phyloP scores from a whole-genome alignment of 2,888 invertebrate species.

The Neocrepidodera transversa region DNA sequence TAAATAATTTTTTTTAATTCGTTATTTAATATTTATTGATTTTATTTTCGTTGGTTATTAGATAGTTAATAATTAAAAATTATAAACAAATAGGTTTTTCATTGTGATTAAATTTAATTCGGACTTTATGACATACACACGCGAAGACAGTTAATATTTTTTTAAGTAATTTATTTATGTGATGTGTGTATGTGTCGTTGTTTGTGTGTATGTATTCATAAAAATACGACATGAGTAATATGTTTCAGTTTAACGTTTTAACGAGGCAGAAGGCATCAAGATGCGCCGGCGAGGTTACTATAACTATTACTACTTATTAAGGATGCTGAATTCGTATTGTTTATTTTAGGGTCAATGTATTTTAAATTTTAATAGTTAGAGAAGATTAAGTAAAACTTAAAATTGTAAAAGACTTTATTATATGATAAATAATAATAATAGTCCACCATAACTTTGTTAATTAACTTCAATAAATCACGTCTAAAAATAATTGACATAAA shows the following conservation, averaged over 20 bases:
- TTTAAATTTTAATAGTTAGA: background rate
- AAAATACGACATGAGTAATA: constrained; percentile 13
- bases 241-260: constrained; percentile 11
- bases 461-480: no score
- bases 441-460: no score
- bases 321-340: constrained; percentile 14
- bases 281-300: constrained; percentile 12
- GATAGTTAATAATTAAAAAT: no score
- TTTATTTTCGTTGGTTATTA: no score
- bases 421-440: no score
- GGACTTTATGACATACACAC: background rate
- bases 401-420: no score
- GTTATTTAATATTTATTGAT: no score
- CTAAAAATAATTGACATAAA: no score
- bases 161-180: constrained; percentile 1
- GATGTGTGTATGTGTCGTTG: background rate
- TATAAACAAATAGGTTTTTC: background rate
- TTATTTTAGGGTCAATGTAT: constrained; percentile 17
- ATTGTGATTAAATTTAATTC: background rate
- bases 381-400: no score
- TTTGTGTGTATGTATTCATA: constrained; percentile 3
- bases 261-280: constrained; percentile 22
- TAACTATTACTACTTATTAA: constrained; percentile 15
- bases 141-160: background rate
- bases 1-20: no score